These are phyloP conservation scores for Tricholauxania praeusta DNA, from an alignment of 2,888 invertebrate species.

Conservation along the genomic window DNA sequence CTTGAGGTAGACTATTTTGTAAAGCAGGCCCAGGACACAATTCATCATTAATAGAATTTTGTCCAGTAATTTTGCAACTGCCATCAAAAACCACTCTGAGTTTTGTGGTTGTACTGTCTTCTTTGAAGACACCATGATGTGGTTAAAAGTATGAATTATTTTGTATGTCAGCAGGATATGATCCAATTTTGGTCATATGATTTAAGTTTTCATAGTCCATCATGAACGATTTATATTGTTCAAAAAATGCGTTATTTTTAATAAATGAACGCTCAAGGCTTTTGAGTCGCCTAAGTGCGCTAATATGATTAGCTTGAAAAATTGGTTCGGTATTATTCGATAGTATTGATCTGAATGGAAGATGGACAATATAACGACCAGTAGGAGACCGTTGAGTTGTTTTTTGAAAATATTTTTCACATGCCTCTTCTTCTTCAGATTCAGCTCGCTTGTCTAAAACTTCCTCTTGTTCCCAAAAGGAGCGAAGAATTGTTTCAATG, in stretches of 20 bases:
- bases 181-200: constrained; percentile 36
- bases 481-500: constrained; percentile 26
- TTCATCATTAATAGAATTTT: constrained; percentile 33
- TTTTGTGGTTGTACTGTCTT: constrained; percentile 38
- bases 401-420: constrained; percentile 27
- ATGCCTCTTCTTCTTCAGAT: constrained; percentile 17
- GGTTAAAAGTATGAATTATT: constrained; percentile 34
- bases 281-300: constrained; percentile 25
- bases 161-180: constrained; percentile 17
- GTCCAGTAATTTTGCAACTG: constrained; percentile 7
- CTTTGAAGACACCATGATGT: constrained; percentile 41
- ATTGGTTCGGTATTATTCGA: not conserved
- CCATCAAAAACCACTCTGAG: constrained; percentile 41
- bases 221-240: constrained; percentile 36
- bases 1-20: constrained; percentile 34
- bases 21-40: constrained; percentile 35
- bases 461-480: constrained; percentile 38
- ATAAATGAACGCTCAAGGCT: constrained; percentile 21
- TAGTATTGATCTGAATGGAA: constrained; percentile 27
- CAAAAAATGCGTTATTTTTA: constrained; percentile 20
- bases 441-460: not conserved
- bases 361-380: constrained; percentile 33
- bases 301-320: constrained; percentile 17
- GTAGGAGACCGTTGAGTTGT: constrained; percentile 20
- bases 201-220: constrained; percentile 33